Evolutionary conservation across 37 sponge, comb jelly and placozoan species (phyloP).

Genomic region (Sycon ciliatum): DNA sequence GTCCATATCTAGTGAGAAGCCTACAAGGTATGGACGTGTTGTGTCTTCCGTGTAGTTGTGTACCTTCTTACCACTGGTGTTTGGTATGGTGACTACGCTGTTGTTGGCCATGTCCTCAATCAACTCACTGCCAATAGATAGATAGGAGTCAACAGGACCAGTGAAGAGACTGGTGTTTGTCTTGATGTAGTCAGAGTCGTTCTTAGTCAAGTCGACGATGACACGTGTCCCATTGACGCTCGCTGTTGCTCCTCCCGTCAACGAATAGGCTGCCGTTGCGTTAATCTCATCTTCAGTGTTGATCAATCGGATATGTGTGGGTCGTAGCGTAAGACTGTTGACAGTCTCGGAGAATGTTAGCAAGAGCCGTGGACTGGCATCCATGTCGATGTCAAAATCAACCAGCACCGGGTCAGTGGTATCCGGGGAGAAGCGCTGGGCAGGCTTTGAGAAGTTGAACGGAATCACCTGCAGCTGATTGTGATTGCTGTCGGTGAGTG

Average conservation of each 20-base stretch:
- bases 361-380: conserved; percentile 42
- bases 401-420: conserved; percentile 45
- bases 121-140: conserved; percentile 42
- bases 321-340: conserved; percentile 39
- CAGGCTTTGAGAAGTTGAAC: conserved; percentile 2
- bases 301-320: conserved; percentile 29
- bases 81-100: conserved; percentile 33
- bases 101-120: conserved; percentile 71
- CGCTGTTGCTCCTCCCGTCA: conserved; percentile 55
- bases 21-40: conserved; percentile 36
- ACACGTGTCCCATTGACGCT: conserved; percentile 52
- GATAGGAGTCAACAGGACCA: conserved; percentile 32
- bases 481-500: conserved; percentile 68
- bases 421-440: conserved; percentile 43
- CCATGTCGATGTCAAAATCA: conserved; percentile 59
- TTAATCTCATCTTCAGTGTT: conserved; percentile 40
- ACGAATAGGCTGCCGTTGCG: conserved; percentile 22
- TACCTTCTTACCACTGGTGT: conserved; percentile 31
- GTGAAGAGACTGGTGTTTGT: conserved; percentile 32
- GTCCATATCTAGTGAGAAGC: conserved; percentile 64
- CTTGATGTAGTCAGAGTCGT: conserved; percentile 63
- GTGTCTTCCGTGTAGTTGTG: conserved; percentile 25
- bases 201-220: conserved; percentile 52
- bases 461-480: conserved; percentile 41
- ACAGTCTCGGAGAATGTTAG: conserved; percentile 86